A percentile compares a stretch with the other conserved stretches of the same genome.
phyloP scores from a whole-genome alignment of 23 tunicate genomes.

The Pegea sp. region DNA sequence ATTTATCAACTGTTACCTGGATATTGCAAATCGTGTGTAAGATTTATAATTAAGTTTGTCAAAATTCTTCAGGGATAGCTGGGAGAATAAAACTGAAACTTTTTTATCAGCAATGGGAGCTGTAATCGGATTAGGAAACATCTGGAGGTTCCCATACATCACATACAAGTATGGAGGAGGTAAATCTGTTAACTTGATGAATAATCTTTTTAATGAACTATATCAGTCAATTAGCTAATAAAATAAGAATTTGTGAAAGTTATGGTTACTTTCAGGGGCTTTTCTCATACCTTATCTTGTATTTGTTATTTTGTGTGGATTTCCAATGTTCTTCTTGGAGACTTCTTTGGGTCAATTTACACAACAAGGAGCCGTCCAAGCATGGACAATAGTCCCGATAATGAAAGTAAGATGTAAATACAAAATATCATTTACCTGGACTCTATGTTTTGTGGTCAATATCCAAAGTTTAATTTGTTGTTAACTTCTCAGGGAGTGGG shows the following conservation, averaged over 20 bases:
- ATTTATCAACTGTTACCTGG: no score
- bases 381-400: constrained; percentile 34
- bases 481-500: constrained; percentile 80
- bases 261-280: no score
- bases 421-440: no score
- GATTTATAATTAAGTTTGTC: no score
- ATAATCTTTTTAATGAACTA: no score
- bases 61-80: constrained; percentile 29
- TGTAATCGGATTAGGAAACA: constrained; percentile 45
- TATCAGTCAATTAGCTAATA: no score
- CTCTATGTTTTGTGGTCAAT: no score
- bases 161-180: constrained; percentile 46
- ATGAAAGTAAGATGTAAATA: no score
- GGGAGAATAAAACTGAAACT: constrained; percentile 16
- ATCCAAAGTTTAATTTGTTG: no score
- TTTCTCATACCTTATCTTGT: constrained; percentile 22
- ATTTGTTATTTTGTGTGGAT: constrained; percentile 26
- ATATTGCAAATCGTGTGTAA: no score
- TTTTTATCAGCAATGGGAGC: constrained; percentile 37
- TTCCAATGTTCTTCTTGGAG: constrained; percentile 36
- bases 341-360: constrained; percentile 38
- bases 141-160: constrained; percentile 61
- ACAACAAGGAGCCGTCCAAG: constrained; percentile 17
- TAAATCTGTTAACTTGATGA: no score
- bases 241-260: no score